phyloP scores from a whole-genome alignment of 2,113 vertebrate species.

The Larimichthys crocea region DNA sequence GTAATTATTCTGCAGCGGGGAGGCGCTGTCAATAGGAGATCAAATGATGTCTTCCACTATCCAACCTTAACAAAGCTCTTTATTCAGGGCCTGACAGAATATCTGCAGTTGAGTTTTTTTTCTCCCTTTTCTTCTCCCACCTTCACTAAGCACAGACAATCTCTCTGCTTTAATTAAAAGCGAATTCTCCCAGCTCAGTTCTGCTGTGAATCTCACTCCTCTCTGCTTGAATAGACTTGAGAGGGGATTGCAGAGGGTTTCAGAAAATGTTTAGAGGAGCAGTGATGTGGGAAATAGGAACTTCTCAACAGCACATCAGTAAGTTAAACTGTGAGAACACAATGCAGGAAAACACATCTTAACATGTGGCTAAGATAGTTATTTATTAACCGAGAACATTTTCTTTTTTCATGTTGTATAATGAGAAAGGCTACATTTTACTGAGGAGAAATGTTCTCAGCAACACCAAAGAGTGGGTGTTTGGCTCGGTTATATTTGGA shows the following conservation, averaged over 20 bases:
- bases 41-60: constrained; percentile 76
- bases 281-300: constrained; percentile 26
- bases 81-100: constrained; percentile 63
- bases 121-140: constrained; percentile 54
- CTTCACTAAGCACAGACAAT: constrained; percentile 60
- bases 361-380: constrained; percentile 30
- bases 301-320: constrained; percentile 43
- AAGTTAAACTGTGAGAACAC: constrained; percentile 26
- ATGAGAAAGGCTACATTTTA: constrained; percentile 18
- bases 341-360: neutral
- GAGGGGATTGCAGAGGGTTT: constrained; percentile 51
- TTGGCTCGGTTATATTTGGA: constrained; percentile 27
- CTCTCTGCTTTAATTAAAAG: constrained; percentile 73
- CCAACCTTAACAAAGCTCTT: constrained; percentile 68
- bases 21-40: constrained; percentile 73
- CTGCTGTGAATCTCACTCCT: constrained; percentile 58
- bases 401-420: constrained; percentile 45
- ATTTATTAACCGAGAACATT: constrained; percentile 53
- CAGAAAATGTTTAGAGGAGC: constrained; percentile 49
- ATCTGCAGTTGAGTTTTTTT: constrained; percentile 52
- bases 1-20: constrained; percentile 75
- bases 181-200: constrained; percentile 61
- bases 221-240: constrained; percentile 60
- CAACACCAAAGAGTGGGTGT: constrained; percentile 8
- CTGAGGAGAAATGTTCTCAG: neutral